These are phyloP conservation scores for Bellardia bayeri DNA, from an alignment of 2,888 invertebrate genomes.

Conservation along the genomic window DNA sequence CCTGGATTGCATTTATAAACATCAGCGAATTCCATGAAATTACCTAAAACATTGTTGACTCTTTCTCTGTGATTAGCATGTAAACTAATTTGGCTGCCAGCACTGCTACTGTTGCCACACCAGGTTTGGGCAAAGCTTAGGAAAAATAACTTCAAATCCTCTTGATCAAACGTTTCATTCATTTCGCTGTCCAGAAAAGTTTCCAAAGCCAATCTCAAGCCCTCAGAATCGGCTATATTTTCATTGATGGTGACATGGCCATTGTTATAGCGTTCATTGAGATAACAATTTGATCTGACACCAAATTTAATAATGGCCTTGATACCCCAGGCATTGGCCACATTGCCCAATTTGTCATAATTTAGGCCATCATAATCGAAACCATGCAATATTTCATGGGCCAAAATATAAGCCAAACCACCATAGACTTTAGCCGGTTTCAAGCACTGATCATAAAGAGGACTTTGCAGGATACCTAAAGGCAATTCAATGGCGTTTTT, in stretches of 20 bases:
- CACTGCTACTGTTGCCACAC: conserved; percentile 74
- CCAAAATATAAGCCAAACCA: conserved; percentile 79
- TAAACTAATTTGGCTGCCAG: conserved; percentile 36
- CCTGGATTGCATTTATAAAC: conserved; percentile 77
- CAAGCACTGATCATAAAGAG: conserved; percentile 74
- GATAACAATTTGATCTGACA: conserved; percentile 78
- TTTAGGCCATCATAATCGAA: conserved; percentile 82
- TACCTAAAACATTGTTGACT: conserved; percentile 81
- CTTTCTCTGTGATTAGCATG: conserved; percentile 79
- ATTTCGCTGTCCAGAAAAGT: conserved; percentile 72
- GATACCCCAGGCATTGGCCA: conserved; percentile 78
- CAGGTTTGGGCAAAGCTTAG: conserved; percentile 81
- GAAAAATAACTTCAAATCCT: conserved; percentile 77
- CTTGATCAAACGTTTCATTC: conserved; percentile 47
- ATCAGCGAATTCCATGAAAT: conserved; percentile 79
- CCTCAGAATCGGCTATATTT: conserved; percentile 82
- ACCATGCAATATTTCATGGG: conserved; percentile 81
- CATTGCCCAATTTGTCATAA: conserved; percentile 79
- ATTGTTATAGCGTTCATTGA: conserved; percentile 77
- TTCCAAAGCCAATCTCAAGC: conserved; percentile 79
- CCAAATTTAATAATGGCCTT: conserved; percentile 80
- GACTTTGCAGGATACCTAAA: conserved; percentile 79
- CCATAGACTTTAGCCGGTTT: conserved; percentile 76
- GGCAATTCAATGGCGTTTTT: conserved; percentile 80
- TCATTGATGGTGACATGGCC: conserved; percentile 80